phyloP scores from a whole-genome alignment of 2,797 vertebrate genomes.

The Stomatorhinus walkeri region DNA sequence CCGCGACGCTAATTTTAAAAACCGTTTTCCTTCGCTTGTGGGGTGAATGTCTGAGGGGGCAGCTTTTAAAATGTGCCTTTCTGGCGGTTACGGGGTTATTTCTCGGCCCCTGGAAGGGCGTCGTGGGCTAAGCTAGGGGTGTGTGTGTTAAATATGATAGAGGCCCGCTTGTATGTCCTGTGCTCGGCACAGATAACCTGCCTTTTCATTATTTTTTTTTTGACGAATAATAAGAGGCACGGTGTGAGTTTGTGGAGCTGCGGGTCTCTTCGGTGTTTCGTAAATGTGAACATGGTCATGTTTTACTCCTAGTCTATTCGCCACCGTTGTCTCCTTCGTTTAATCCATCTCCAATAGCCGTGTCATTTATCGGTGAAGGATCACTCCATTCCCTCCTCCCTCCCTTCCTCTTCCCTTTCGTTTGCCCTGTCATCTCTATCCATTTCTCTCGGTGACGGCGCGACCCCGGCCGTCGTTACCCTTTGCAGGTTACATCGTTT shows the following conservation, averaged over 20 bases:
- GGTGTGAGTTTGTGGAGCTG: neutral
- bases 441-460: neutral
- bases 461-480: neutral
- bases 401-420: neutral
- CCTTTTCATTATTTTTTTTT: neutral
- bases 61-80: neutral
- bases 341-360: neutral
- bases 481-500: neutral
- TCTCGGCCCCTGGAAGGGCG: neutral
- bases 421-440: neutral
- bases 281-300: neutral
- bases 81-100: neutral
- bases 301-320: neutral
- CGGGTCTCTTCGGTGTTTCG: neutral
- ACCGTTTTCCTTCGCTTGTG: conserved; percentile 8
- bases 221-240: neutral
- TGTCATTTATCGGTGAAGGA: neutral
- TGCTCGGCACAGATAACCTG: neutral
- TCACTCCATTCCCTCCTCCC: neutral
- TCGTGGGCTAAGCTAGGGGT: neutral
- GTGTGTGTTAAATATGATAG: neutral
- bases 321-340: neutral
- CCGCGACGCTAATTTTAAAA: conserved; percentile 24
- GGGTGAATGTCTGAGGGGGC: neutral
- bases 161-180: neutral